Evolutionary conservation across 2,888 invertebrate genomes (phyloP), one percentile per base, ranked within the genome.

Genomic region (Calliphora vomitoria): DNA sequence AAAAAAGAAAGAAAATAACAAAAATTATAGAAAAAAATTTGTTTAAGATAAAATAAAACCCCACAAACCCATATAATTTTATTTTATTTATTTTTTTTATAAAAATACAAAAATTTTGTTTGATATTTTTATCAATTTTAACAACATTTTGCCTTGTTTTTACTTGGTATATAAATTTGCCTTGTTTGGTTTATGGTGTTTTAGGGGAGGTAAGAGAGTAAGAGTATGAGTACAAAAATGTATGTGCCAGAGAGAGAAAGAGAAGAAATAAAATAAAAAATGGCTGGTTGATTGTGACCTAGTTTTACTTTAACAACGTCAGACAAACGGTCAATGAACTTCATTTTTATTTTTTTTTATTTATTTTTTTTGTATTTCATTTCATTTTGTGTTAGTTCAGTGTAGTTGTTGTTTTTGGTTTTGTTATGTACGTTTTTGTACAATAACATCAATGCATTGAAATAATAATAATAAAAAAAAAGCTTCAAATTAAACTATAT

Each of bases 251-350:
- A 62, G 53, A 60, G 31, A 71, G 53, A 55, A 53, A 53, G 8
- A 35, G 62, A 69, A 69, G 38, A 25, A 74, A 62, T 31, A 0
- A 76, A 60, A 79, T 55, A 83, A 80, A 78, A 85, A 85, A 85
- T 85, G 85, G 85, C 85, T 87, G 81, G 82, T 82, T 89, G 87
- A 89, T 85, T 84, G 83, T 92, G 92, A 92, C 92, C 92, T 89
- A 92, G 91, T 91, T 92, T 90, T 85, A 88, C 87, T 75, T 80
- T 50, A 91, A 89, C 89, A 91, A 90, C 91, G 90, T 90, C 90
- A 90, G 91, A 90, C 90, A 75, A 85, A 89, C 91, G 92, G 91
- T 91, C 92, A 91, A 90, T 90, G 92, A 92, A 92, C 92, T 91
- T 88, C 87, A 88, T 58, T 71, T 66, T 86, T 78, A 31, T 69